phyloP scores from a whole-genome alignment of 2,797 vertebrate species.

The Nasua narica region DNA sequence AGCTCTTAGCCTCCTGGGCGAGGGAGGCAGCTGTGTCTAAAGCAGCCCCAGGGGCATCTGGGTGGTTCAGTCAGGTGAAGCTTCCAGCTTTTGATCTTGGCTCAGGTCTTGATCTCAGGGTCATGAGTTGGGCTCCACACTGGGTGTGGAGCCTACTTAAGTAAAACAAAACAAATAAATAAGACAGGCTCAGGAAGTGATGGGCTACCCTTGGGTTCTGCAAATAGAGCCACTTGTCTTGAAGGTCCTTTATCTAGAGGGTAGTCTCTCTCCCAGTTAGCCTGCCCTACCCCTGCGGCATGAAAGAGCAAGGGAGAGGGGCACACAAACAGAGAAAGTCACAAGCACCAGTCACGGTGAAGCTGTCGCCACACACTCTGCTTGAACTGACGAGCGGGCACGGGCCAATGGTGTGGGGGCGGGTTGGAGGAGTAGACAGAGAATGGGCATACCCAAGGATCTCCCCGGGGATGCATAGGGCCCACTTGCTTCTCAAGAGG shows the following conservation, averaged over 20 bases:
- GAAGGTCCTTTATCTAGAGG: background rate
- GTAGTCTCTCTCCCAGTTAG: background rate
- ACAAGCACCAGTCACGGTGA: rapidly evolving
- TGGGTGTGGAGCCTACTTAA: background rate
- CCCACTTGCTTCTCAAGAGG: background rate
- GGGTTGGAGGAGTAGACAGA: background rate
- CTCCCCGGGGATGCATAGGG: background rate
- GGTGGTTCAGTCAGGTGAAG: background rate
- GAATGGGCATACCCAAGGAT: background rate
- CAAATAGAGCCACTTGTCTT: background rate
- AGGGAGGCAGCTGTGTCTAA: background rate
- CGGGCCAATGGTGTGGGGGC: background rate
- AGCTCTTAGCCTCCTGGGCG: background rate
- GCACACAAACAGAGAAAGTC: background rate
- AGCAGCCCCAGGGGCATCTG: background rate
- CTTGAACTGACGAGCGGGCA: background rate
- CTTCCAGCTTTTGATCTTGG: background rate
- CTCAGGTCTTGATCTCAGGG: background rate
- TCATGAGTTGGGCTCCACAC: background rate
- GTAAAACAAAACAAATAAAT: background rate
- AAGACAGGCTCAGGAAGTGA: background rate
- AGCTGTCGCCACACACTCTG: rapidly evolving
- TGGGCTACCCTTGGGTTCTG: background rate
- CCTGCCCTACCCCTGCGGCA: background rate
- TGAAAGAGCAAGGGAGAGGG: background rate